Conservation (phyloP, 2,888 invertebrate genomes). For the Drosophila yooni region DNA sequence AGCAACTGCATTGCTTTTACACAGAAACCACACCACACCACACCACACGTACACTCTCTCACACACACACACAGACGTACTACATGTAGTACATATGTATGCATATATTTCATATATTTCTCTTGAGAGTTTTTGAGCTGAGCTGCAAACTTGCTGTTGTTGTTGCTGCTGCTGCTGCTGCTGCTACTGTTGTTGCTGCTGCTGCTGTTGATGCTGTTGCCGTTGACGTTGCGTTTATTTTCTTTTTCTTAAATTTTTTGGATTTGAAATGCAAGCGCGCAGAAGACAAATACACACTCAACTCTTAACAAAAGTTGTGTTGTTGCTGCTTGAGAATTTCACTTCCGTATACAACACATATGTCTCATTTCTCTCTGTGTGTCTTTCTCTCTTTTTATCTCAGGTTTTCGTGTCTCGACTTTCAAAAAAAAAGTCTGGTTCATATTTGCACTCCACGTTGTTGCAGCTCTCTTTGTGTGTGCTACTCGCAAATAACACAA, state of each 20-base stretch:
- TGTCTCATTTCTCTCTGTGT: slow-evolving; percentile 43
- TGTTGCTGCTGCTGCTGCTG: slow-evolving; percentile 25
- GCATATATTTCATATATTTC: slow-evolving; percentile 18
- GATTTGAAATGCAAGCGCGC: slow-evolving; percentile 53
- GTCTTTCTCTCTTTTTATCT: slow-evolving; percentile 12
- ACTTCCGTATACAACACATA: slow-evolving; percentile 73
- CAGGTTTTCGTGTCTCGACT: slow-evolving; percentile 36
- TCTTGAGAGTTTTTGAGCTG: slow-evolving; percentile 49
- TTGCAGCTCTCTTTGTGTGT: slow-evolving; percentile 51
- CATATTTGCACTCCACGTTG: slow-evolving; percentile 62
- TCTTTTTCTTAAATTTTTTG: slow-evolving; percentile 40
- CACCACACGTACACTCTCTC: slow-evolving; percentile 14
- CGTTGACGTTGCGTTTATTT: slow-evolving; percentile 35
- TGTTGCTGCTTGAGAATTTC: slow-evolving; percentile 71
- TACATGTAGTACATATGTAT: slow-evolving; percentile 13
- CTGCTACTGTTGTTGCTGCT: background rate
- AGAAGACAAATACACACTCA: slow-evolving; percentile 30
- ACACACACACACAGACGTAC: slow-evolving; percentile 30
- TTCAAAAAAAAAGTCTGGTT: slow-evolving; percentile 69
- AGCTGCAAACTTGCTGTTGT: slow-evolving; percentile 43
- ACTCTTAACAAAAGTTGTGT: slow-evolving; percentile 30
- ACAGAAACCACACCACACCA: slow-evolving; percentile 2
- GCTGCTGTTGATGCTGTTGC: background rate
- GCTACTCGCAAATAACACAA: slow-evolving; percentile 75
- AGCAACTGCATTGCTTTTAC: slow-evolving; percentile 40